Conservation (phyloP, 2,888 invertebrate genomes). For the Eupithecia subfuscata region DNA sequence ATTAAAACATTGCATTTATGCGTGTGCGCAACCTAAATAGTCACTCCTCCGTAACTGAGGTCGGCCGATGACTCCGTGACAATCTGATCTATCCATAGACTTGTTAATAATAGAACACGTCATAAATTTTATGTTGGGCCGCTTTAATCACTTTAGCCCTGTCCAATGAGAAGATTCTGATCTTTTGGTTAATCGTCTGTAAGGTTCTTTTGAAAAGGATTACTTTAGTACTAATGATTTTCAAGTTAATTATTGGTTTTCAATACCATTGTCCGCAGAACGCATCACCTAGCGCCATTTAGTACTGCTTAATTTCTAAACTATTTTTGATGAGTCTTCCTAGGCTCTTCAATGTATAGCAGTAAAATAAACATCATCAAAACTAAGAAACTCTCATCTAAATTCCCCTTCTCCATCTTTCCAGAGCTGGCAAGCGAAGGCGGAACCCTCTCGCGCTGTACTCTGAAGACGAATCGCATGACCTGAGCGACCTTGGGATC, state of each 20-base stretch:
- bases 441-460: constrained; percentile 87
- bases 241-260: neutral
- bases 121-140: constrained; percentile 33
- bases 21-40: constrained; percentile 44
- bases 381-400: neutral
- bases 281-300: neutral
- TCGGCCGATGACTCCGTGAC: constrained; percentile 46
- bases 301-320: neutral
- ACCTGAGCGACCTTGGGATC: constrained; percentile 93
- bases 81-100: constrained; percentile 46
- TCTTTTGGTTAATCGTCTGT: neutral
- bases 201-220: neutral
- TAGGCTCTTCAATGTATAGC: neutral
- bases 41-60: constrained; percentile 44
- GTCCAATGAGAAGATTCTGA: neutral
- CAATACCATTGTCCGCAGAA: neutral
- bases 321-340: neutral
- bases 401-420: constrained; percentile 44
- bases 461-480: constrained; percentile 92
- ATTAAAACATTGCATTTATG: constrained; percentile 46
- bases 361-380: neutral
- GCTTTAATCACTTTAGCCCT: constrained; percentile 3
- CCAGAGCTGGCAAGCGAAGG: constrained; percentile 79
- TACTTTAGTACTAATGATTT: neutral
- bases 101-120: constrained; percentile 40